Evolutionary conservation across 2,113 vertebrate genomes (phyloP).

Genomic region (Apeltes quadracus): DNA sequence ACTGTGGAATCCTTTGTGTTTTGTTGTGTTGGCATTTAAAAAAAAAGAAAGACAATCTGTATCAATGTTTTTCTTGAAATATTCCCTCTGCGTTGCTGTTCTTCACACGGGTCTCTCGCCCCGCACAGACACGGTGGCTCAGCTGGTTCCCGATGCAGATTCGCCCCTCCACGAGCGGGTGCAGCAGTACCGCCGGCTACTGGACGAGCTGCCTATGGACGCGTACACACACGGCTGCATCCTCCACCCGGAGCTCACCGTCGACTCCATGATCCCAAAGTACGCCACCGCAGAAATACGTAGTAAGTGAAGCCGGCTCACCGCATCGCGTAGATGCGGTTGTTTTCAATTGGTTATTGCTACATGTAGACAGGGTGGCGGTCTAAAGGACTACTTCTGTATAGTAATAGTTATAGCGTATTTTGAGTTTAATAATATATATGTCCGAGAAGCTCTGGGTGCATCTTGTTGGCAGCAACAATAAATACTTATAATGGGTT

Average conservation of each 20-base stretch:
- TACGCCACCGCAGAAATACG: constrained; percentile 99
- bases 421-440: not conserved
- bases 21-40: not conserved
- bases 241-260: constrained; percentile 98
- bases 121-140: constrained; percentile 88
- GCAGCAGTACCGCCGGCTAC: constrained; percentile 93
- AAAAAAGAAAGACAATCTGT: too few relatives aligned
- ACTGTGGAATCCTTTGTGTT: not conserved
- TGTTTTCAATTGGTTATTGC: not conserved
- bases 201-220: constrained; percentile 97
- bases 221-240: constrained; percentile 99
- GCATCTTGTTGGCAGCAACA: not conserved
- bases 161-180: constrained; percentile 87
- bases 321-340: not conserved
- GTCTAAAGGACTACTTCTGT: too few relatives aligned
- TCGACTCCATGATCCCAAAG: constrained; percentile 99
- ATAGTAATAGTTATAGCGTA: not conserved
- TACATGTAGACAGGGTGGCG: not conserved
- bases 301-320: constrained; percentile 87
- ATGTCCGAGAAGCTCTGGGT: not conserved
- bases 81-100: too few relatives aligned
- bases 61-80: not conserved
- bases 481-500: not conserved
- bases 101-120: too few relatives aligned
- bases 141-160: constrained; percentile 89